Percentiles rank a stretch among this genome's conserved stretches.
Conservation (phyloP, 2,888 invertebrate species). For the Incurvaria masculella region DNA sequence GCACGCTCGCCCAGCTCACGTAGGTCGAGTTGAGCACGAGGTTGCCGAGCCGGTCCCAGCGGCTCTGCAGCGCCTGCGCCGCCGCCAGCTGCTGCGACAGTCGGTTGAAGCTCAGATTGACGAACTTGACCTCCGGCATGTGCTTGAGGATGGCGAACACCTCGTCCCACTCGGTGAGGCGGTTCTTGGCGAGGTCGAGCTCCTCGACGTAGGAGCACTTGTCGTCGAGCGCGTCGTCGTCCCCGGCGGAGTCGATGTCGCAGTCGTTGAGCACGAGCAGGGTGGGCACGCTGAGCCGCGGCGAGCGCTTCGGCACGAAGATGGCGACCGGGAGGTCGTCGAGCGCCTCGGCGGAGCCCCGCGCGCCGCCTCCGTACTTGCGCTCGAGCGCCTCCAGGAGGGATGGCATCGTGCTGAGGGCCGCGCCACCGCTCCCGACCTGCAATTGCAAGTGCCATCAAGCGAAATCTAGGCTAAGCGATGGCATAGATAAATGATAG, state of each 20-base stretch:
- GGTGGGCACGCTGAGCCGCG: conserved; percentile 73
- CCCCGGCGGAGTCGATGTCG: conserved; percentile 87
- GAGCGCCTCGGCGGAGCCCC: conserved; percentile 61
- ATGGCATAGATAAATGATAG: too few species aligned
- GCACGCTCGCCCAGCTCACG: conserved; percentile 81
- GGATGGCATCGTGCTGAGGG: conserved; percentile 73
- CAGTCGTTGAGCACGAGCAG: conserved; percentile 87
- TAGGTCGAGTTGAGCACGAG: conserved; percentile 86
- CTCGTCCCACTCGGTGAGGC: conserved; percentile 85
- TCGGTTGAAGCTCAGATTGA: conserved; percentile 89
- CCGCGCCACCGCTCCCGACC: too few species aligned
- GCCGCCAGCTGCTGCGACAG: conserved; percentile 67
- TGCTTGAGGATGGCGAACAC: conserved; percentile 83
- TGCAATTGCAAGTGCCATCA: too few species aligned
- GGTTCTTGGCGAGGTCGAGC: conserved; percentile 91
- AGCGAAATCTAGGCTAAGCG: too few species aligned
- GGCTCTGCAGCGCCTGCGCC: conserved; percentile 43
- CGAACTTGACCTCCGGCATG: conserved; percentile 86
- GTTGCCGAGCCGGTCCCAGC: conserved; percentile 64
- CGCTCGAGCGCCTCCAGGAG: conserved; percentile 85
- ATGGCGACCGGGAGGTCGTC: conserved; percentile 74
- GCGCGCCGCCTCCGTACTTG: conserved; percentile 71
- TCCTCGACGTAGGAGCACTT: conserved; percentile 91
- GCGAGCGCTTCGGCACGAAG: conserved; percentile 81
- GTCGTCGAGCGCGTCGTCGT: conserved; percentile 71